Evolutionary conservation across 2,888 invertebrate species (phyloP).

Genomic region (Dryobota labecula): DNA sequence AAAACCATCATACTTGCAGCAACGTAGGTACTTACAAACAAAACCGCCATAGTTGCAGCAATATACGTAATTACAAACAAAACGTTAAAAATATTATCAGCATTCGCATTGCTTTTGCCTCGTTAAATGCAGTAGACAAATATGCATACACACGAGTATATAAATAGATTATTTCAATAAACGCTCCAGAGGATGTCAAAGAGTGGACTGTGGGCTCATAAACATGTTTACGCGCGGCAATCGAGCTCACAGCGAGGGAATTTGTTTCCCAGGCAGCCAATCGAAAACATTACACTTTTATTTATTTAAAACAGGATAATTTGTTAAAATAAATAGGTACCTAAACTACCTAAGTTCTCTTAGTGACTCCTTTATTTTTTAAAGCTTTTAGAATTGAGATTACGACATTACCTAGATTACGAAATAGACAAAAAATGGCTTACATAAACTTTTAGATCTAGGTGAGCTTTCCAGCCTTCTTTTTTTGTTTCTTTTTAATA

Average conservation of each 20-base stretch:
- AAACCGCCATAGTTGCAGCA: neutral
- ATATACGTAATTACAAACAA: neutral
- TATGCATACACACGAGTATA: conserved; percentile 59
- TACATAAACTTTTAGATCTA: conserved; percentile 10
- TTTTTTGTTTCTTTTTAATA: neutral
- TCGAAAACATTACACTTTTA: conserved; percentile 61
- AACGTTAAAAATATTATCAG: conserved; percentile 8
- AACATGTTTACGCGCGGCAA: conserved; percentile 67
- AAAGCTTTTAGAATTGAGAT: neutral
- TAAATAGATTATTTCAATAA: conserved; percentile 68
- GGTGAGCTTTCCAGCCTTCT: neutral
- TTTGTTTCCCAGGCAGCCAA: conserved; percentile 61
- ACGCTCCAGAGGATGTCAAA: conserved; percentile 68
- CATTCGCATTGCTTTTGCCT: conserved; percentile 28
- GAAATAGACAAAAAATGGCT: conserved; percentile 15
- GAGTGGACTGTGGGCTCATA: conserved; percentile 64
- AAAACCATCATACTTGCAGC: too few species aligned
- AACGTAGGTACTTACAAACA: neutral
- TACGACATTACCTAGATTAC: conserved; percentile 4
- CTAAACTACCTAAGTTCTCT: neutral
- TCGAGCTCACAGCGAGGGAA: conserved; percentile 50
- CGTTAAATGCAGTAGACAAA: conserved; percentile 47
- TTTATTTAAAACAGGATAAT: conserved; percentile 38
- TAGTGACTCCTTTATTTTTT: neutral
- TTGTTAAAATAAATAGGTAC: neutral